phyloP scores from a whole-genome alignment of 2,797 vertebrate genomes.

The Coregonus ussuriensis region DNA sequence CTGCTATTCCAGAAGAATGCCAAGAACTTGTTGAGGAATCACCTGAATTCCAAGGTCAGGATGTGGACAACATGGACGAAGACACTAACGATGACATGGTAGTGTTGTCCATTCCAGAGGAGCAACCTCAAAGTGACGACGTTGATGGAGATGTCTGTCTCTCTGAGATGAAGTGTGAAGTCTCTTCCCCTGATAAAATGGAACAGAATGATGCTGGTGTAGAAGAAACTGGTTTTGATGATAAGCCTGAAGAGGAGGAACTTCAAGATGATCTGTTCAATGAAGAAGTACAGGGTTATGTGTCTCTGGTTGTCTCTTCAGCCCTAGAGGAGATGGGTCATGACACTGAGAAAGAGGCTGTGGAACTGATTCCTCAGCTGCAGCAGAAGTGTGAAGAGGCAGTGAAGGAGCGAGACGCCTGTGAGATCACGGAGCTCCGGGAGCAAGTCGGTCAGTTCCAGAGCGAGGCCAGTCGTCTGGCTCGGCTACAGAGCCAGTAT shows the following conservation, averaged over 20 bases:
- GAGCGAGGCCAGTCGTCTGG: conserved; percentile 23
- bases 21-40: neutral
- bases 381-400: conserved; percentile 22
- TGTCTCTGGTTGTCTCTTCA: conserved; percentile 31
- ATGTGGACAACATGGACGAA: conserved; percentile 13
- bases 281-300: conserved; percentile 37
- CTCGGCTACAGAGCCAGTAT: conserved; percentile 42
- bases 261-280: conserved; percentile 33
- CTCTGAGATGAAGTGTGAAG: neutral
- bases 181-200: conserved; percentile 8
- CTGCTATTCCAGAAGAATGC: neutral
- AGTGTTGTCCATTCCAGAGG: neutral
- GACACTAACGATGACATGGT: neutral
- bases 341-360: conserved; percentile 39
- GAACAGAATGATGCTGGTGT: conserved; percentile 15
- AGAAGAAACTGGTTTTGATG: conserved; percentile 27
- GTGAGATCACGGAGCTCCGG: conserved; percentile 26
- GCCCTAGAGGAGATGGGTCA: conserved; percentile 16
- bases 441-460: conserved; percentile 38
- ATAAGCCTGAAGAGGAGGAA: conserved; percentile 30
- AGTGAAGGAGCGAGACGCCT: conserved; percentile 12
- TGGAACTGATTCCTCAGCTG: conserved; percentile 11
- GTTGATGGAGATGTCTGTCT: conserved; percentile 1
- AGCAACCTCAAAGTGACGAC: conserved; percentile 31
- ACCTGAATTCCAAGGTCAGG: neutral